Percentiles rank a stretch among this genome's conserved stretches.
Evolutionary conservation across 1,140 invertebrate species (phyloP).

Genomic region (Marisa cornuarietis): DNA sequence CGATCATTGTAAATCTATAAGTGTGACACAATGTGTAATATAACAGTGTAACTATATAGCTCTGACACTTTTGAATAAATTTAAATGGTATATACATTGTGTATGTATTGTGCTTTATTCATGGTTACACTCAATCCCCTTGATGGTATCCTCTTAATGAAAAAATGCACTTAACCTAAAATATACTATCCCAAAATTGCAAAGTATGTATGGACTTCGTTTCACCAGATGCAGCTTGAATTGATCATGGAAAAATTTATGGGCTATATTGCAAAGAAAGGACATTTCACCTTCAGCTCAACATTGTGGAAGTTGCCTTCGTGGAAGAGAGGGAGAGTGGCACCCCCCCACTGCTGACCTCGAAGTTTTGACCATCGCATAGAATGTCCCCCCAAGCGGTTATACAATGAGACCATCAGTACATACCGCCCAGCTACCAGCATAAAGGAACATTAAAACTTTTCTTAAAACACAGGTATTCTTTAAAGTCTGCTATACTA

Average conservation of each 20-base stretch:
- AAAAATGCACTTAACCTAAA: too few relatives aligned
- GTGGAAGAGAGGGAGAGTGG: constrained; percentile 60
- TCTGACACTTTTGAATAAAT: too few relatives aligned
- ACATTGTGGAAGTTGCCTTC: constrained; percentile 60
- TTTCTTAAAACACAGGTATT: background rate
- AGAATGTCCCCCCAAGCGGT: constrained; percentile 58
- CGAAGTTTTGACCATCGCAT: constrained; percentile 62
- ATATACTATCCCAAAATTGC: too few relatives aligned
- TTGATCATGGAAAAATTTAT: too few relatives aligned
- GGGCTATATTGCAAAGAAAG: too few relatives aligned
- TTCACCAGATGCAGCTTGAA: too few relatives aligned
- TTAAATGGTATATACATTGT: too few relatives aligned
- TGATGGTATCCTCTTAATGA: too few relatives aligned
- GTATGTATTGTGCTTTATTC: too few relatives aligned
- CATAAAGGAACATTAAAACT: background rate
- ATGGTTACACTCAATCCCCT: too few relatives aligned
- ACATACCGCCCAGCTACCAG: constrained; percentile 58
- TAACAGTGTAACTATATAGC: background rate
- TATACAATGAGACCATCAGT: constrained; percentile 60
- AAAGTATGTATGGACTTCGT: too few relatives aligned
- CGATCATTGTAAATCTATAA: background rate
- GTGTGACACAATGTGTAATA: background rate
- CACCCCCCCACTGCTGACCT: constrained; percentile 62
- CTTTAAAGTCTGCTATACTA: background rate
- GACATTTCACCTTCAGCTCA: constrained; percentile 59